Evolutionary conservation across 1,140 invertebrate species (phyloP).

Genomic region (Trichonephila inaurata): DNA sequence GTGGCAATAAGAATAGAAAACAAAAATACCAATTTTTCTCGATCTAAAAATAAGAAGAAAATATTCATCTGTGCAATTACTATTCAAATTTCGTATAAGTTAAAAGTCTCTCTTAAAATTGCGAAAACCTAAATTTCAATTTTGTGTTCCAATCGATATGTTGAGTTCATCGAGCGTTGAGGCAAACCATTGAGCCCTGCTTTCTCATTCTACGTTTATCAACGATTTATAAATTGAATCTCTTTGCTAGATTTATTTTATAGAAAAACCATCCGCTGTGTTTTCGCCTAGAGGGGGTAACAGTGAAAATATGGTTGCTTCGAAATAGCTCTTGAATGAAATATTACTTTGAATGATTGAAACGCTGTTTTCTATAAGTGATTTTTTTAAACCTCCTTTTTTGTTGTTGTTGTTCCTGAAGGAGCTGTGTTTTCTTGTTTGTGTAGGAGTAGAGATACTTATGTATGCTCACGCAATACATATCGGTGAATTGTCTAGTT

Average conservation of each 20-base stretch:
- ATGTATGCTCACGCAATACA: not conserved
- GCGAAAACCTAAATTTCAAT: not conserved
- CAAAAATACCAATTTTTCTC: too few species aligned
- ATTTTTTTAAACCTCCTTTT: not conserved
- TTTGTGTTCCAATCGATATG: not conserved
- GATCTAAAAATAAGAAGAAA: not conserved
- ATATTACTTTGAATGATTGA: slow-evolving; percentile 22
- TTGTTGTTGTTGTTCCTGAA: not conserved
- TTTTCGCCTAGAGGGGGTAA: not conserved
- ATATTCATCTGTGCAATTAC: not conserved
- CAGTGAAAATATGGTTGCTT: not conserved
- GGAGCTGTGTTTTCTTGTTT: not conserved
- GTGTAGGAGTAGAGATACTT: not conserved
- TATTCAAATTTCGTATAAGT: not conserved
- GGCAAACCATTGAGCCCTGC: not conserved
- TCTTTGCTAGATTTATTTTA: not conserved
- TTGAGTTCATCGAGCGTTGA: not conserved
- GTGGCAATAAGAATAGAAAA: too few species aligned
- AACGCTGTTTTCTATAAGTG: not conserved
- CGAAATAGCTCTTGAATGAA: slow-evolving; percentile 27
- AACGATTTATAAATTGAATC: slow-evolving; percentile 24
- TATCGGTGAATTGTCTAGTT: not conserved
- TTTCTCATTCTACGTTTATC: not conserved
- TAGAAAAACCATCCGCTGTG: not conserved
- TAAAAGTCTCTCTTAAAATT: not conserved